phyloP scores from a whole-genome alignment of 1,140 invertebrate genomes.

The Drosophila teissieri region DNA sequence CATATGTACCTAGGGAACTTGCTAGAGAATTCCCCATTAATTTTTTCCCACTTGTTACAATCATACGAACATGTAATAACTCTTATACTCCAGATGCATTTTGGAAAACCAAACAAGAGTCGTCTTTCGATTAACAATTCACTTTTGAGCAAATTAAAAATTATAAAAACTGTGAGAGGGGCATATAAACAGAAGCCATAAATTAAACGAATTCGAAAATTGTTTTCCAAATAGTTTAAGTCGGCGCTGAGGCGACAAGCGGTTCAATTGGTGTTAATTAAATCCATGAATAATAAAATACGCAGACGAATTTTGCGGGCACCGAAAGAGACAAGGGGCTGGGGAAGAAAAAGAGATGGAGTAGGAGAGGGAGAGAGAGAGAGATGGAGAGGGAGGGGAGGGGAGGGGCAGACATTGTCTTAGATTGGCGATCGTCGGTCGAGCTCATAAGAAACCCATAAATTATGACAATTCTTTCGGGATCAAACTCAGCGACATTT shows the following conservation, averaged over 20 bases:
- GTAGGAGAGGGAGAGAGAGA: too few relatives aligned
- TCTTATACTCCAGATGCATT: background rate
- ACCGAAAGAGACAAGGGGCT: conserved; percentile 13
- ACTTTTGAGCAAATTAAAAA: conserved; percentile 73
- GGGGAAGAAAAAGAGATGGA: background rate
- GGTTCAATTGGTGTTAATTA: conserved; percentile 85
- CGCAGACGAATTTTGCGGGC: conserved; percentile 61
- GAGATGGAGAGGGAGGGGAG: conserved; percentile 14
- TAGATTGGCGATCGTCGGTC: conserved; percentile 64
- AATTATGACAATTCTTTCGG: conserved; percentile 78
- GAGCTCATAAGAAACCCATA: conserved; percentile 76
- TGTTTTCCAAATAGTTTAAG: conserved; percentile 68
- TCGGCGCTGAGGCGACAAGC: conserved; percentile 69
- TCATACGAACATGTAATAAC: too few relatives aligned
- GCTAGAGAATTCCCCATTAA: too few relatives aligned
- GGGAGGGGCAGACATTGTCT: conserved; percentile 38
- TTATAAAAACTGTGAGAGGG: conserved; percentile 28
- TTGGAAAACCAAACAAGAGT: background rate
- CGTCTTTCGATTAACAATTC: conserved; percentile 40
- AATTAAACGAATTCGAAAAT: conserved; percentile 68
- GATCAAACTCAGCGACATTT: conserved; percentile 57
- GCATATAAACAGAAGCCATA: conserved; percentile 42
- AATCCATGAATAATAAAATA: conserved; percentile 84
- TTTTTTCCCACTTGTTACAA: too few relatives aligned
- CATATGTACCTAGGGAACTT: too few relatives aligned